phyloP scores from a whole-genome alignment of 2,888 invertebrate species.

The Archips crataeganus region DNA sequence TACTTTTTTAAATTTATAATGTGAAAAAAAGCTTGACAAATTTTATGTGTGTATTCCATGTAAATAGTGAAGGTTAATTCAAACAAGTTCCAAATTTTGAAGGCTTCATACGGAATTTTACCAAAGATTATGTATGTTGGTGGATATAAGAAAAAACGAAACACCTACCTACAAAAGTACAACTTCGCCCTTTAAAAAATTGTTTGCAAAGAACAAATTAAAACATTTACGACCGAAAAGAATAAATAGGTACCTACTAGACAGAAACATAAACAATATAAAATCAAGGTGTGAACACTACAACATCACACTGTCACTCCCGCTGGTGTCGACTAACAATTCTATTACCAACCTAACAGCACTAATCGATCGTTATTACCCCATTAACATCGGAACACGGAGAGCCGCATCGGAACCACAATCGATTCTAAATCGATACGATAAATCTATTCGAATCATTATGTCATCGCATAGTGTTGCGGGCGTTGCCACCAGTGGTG shows the following conservation, averaged over 20 bases:
- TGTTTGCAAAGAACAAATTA: not conserved
- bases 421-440: constrained; percentile 53
- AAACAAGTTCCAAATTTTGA: not conserved
- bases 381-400: constrained; percentile 38
- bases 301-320: constrained; percentile 7
- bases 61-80: not conserved
- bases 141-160: not conserved
- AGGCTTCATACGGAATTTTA: not conserved
- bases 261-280: not conserved
- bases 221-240: not conserved
- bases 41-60: not conserved
- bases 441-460: constrained; percentile 73
- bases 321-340: constrained; percentile 25
- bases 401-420: constrained; percentile 44
- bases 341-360: constrained; percentile 36
- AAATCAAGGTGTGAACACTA: constrained; percentile 5
- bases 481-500: constrained; percentile 61
- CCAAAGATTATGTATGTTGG: not conserved
- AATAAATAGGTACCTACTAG: no score
- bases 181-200: not conserved
- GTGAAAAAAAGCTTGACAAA: not conserved
- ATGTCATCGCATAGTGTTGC: constrained; percentile 74
- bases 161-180: not conserved
- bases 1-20: constrained; percentile 30
- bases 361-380: constrained; percentile 38